Percentiles rank a stretch among this genome's conserved stretches.
phyloP scores from a whole-genome alignment of 2,113 vertebrate genomes.

The Chinchilla lanigera region DNA sequence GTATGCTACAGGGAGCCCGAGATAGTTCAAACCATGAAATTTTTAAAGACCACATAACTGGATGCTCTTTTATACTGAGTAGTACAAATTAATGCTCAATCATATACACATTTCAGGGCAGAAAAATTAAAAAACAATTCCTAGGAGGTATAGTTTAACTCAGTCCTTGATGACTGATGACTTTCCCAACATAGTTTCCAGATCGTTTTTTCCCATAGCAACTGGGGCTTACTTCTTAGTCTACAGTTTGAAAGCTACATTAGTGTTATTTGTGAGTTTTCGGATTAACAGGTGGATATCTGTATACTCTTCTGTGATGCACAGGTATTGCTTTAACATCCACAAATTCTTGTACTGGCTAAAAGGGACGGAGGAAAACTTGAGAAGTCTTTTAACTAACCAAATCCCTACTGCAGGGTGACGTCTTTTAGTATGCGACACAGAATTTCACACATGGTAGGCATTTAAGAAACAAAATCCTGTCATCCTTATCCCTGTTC shows the following conservation, averaged over 20 bases:
- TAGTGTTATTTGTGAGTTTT: background rate
- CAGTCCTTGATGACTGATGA: background rate
- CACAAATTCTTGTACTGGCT: background rate
- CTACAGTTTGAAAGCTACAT: background rate
- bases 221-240: background rate
- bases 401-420: background rate
- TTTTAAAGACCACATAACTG: background rate
- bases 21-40: background rate
- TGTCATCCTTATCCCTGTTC: rapidly evolving
- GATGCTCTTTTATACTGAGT: background rate
- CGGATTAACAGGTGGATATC: background rate
- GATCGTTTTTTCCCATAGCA: background rate
- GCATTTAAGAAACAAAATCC: background rate
- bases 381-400: background rate
- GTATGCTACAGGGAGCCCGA: background rate
- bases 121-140: background rate
- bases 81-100: background rate
- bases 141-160: background rate
- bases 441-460: background rate
- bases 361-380: background rate
- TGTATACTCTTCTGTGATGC: background rate
- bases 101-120: background rate
- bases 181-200: background rate
- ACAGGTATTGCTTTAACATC: background rate
- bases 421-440: background rate